Conservation (phyloP, 2,113 vertebrate genomes). For the Hippocampus barbouri region DNA sequence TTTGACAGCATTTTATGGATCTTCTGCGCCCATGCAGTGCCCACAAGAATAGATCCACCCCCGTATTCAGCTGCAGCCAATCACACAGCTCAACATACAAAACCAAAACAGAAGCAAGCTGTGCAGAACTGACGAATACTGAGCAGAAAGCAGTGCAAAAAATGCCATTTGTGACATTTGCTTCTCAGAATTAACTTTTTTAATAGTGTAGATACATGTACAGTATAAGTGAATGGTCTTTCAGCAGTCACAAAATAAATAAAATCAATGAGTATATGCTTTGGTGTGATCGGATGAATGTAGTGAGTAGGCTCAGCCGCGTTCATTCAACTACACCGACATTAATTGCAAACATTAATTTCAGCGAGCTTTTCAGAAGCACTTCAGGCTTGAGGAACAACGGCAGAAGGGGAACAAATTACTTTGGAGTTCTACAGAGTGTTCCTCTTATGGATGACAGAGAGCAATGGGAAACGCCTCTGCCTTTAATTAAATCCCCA, state of each 20-base stretch:
- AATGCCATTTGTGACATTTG: no score
- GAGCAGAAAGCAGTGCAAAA: no score
- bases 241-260: background rate
- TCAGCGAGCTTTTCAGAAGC: constrained; percentile 49
- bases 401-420: constrained; percentile 60
- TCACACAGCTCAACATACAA: no score
- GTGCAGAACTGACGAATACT: no score
- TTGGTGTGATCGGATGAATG: background rate
- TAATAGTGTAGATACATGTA: no score
- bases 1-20: no score
- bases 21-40: no score
- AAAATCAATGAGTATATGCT: background rate
- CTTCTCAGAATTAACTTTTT: no score
- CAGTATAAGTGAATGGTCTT: no score
- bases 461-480: constrained; percentile 33
- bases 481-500: constrained; percentile 63
- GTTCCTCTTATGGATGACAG: constrained; percentile 47
- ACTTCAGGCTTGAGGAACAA: constrained; percentile 58
- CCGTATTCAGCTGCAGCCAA: no score
- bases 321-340: constrained; percentile 57
- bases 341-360: constrained; percentile 60
- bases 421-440: constrained; percentile 64
- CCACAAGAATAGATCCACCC: no score
- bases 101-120: no score
- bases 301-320: background rate